Conservation (phyloP, 1,140 invertebrate genomes). For the Conopomorpha cramerella region DNA sequence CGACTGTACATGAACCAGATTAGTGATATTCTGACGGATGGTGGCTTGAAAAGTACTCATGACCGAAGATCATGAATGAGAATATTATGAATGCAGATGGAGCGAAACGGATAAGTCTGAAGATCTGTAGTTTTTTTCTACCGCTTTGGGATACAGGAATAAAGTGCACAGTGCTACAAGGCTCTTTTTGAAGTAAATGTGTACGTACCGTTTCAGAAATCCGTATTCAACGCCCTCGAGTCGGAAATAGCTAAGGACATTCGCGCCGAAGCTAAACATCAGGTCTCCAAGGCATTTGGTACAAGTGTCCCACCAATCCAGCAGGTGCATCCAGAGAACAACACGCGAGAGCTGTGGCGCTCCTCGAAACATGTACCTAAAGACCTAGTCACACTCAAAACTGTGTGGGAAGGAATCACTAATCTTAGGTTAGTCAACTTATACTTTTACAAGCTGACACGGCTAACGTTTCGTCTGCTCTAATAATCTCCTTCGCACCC, state of each 20-base stretch:
- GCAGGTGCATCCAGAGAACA: slow-evolving; percentile 52
- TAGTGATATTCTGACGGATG: too few relatives aligned
- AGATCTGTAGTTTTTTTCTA: too few relatives aligned
- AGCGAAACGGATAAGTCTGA: too few relatives aligned
- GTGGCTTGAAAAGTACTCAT: too few relatives aligned
- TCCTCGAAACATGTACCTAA: slow-evolving; percentile 54
- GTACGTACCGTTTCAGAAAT: slow-evolving; percentile 20
- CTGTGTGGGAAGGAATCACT: slow-evolving; percentile 65
- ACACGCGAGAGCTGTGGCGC: slow-evolving; percentile 55
- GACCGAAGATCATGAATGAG: too few relatives aligned
- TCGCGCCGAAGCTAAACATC: slow-evolving; percentile 20
- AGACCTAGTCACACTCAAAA: slow-evolving; percentile 63
- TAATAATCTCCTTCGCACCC: too few relatives aligned
- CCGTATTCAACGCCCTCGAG: slow-evolving; percentile 24
- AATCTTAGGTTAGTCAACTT: slow-evolving; percentile 46
- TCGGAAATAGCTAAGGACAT: slow-evolving; percentile 43
- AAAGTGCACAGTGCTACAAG: too few relatives aligned
- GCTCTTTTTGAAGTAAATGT: too few relatives aligned
- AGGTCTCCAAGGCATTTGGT: slow-evolving; percentile 48
- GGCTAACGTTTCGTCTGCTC: too few relatives aligned
- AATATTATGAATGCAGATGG: too few relatives aligned
- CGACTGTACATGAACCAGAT: too few relatives aligned
- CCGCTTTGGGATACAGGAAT: too few relatives aligned
- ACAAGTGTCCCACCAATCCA: slow-evolving; percentile 50
- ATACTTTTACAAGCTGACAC: not conserved